A percentile compares a stretch with the other conserved stretches of the same genome.
phyloP scores from a whole-genome alignment of 2,888 invertebrate genomes.

The Eupeodes latifasciatus region DNA sequence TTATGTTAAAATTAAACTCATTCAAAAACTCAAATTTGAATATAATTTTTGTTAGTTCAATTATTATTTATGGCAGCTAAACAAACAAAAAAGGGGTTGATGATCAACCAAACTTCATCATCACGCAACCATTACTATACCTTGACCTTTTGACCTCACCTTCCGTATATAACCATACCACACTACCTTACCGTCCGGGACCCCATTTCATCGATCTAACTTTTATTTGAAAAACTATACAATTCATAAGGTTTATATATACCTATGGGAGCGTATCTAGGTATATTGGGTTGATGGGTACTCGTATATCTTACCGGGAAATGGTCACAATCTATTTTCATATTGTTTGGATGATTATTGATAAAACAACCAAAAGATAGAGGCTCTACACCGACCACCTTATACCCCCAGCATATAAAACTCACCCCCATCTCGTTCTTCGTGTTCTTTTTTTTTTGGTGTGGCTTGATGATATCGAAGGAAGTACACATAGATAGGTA shows the following conservation, averaged over 20 bases:
- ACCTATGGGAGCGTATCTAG: not conserved
- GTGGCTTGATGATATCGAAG: not conserved
- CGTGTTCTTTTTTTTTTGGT: not conserved
- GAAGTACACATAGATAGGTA: constrained; percentile 9
- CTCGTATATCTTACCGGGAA: constrained; percentile 52
- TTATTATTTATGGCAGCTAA: constrained; percentile 34
- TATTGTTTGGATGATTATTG: constrained; percentile 75
- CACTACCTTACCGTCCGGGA: not conserved
- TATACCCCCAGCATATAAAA: constrained; percentile 6
- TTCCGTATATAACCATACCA: not conserved
- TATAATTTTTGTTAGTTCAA: not conserved
- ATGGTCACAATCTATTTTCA: constrained; percentile 76
- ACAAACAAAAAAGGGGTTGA: constrained; percentile 18
- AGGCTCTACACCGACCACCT: constrained; percentile 7
- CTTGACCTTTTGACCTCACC: constrained; percentile 69
- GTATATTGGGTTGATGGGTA: not conserved
- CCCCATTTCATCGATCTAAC: constrained; percentile 72
- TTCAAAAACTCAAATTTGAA: not conserved
- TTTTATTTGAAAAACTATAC: constrained; percentile 48
- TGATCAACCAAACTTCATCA: not conserved
- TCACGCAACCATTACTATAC: constrained; percentile 45
- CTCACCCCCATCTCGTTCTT: no score
- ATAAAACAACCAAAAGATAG: constrained; percentile 69
- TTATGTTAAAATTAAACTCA: no score
- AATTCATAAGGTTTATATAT: not conserved